Conservation (phyloP, 2,113 vertebrate genomes). For the Hirundichthys speculiger region DNA sequence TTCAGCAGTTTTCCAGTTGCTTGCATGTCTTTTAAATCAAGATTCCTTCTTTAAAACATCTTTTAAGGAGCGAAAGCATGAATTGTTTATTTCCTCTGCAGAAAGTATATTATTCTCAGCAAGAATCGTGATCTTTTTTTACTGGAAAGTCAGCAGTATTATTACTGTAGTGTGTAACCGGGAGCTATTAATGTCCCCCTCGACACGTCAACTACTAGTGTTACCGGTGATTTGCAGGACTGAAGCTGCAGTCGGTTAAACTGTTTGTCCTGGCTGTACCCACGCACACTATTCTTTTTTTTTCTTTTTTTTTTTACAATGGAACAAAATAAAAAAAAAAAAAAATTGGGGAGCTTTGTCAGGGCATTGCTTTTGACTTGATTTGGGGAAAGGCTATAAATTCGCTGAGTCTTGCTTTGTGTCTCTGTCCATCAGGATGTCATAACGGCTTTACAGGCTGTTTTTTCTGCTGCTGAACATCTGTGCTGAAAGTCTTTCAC, state of each 20-base stretch:
- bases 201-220: too few relatives aligned
- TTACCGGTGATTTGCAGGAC: too few relatives aligned
- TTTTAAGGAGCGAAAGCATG: too few relatives aligned
- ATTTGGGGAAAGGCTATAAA: constrained; percentile 27
- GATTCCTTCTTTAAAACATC: too few relatives aligned
- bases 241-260: too few relatives aligned
- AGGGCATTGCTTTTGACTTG: background rate
- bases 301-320: too few relatives aligned
- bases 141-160: constrained; percentile 19
- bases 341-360: background rate
- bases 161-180: constrained; percentile 40
- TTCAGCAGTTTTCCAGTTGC: too few relatives aligned
- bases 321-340: too few relatives aligned
- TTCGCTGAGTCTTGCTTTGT: constrained; percentile 12
- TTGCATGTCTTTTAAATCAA: too few relatives aligned
- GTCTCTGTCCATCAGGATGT: constrained; percentile 6
- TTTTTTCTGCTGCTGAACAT: background rate
- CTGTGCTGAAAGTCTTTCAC: background rate
- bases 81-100: too few relatives aligned
- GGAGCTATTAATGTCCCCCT: too few relatives aligned
- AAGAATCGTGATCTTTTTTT: constrained; percentile 30
- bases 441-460: constrained; percentile 29
- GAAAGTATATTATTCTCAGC: constrained; percentile 2
- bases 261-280: background rate
- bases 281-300: constrained; percentile 13